Base-by-base conservation (phyloP, 2,797 vertebrate species). In the Myripristis murdjan region DNA sequence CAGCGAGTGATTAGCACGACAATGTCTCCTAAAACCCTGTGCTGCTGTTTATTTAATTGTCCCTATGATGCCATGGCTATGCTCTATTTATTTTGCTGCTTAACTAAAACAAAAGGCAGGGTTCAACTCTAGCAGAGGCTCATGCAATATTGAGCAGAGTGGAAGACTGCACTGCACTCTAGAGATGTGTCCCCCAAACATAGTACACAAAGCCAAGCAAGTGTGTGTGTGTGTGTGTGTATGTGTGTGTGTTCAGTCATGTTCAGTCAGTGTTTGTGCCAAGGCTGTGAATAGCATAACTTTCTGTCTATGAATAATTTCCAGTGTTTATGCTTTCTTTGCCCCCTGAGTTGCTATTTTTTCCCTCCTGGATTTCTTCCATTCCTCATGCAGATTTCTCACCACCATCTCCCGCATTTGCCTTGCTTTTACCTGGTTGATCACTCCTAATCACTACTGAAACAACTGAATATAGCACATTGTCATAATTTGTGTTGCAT, bases 61-160 rank as follows among this genome's bases (percentile, higher is more conserved):
- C 90, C 91, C 89, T 89, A 63, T 92, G 92, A 93, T 94, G 92
- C 89, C 12, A 75, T 10, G 58, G 83, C 87, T 79, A 79, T 82
- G 89, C 90, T 93, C 90, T 94, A 92, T 94, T 95, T 94, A 92
- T 91, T 91, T 77, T 85, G 85, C 89, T 86, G 87, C 88, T 91
- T 89, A 91, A 86, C 88, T 89, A 91, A 92, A 91, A 92, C 88
- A 90, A 92, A 93, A 93, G 89, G 82, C 87, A 82, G 81, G 83
- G 91, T 92, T 93, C 89, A 91, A 88, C 87, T 90, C 86, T 85
- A 88, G 88, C 70, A 77, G 84, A 81, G 84, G 78, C 87, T 93
- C 90, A 93, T 95, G 90, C 89, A 93, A 91, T 93, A 94, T 93
- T 94, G 87, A 94, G 89, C 81, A 88, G 87, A 75, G 71, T 79